Base-by-base conservation (phyloP, 2,113 vertebrate genomes). In the Microcebus murinus region DNA sequence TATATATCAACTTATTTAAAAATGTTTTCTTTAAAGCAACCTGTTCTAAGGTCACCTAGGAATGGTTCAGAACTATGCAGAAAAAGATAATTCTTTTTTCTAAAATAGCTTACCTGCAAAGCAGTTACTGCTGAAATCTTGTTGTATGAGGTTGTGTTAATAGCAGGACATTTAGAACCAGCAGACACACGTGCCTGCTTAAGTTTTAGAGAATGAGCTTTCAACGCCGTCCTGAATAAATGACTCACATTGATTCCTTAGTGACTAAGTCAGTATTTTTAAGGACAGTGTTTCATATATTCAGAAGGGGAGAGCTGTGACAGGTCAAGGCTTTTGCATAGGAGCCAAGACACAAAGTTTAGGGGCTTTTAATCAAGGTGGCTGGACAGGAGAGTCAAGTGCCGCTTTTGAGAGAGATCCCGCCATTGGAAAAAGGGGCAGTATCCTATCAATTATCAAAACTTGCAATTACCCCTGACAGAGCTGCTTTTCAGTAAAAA, bases 381-480 rank as follows among this genome's bases (percentile, higher is more conserved):
- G 57, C 2, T 1, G 25, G 74, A 74, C 52, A 25, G 70, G 48
- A 87, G 17, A 73, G 15, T 61, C 57, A 90, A 95, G 82, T 96
- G 79, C 77, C 79, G 68, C 74, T 91, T 97, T 95, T 45, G 85
- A 48, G 55, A 97, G 39, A n/a, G 87, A 96, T 87, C 92, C 45
- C 39, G 36, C 27, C 80, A 67, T 88, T 98, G 96, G 63, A 90
- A 91, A 87, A 96, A 95, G 20, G 96, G 94, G 76, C 90, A 85
- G 17, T 87, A 94, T 88, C 94, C 85, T 96, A 79, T 95, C 97
- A 97, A 93, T 98, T 96, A 98, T 92, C 87, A 97, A 96, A 98
- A 98, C 68, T 98, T 96, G 70, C 65, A 95, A 90, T 98, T 98
- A 95, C 91, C 92, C 96, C 63, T 85, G 96, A 96, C 65, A 95